phyloP scores from a whole-genome alignment of 2,888 invertebrate species.

The Orchesella flavescens region DNA sequence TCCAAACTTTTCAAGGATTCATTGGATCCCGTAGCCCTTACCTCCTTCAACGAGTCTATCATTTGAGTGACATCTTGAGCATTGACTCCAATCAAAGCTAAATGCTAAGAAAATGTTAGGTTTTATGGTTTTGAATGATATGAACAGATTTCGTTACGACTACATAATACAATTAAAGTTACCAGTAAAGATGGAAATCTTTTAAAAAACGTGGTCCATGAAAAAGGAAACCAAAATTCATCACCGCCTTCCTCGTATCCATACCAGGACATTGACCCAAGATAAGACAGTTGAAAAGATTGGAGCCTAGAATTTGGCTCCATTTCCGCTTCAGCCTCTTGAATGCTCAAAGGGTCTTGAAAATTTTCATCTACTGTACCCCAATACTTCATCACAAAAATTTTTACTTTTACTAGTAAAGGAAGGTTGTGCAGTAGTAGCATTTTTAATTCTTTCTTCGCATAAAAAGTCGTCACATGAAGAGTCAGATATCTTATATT shows the following conservation, averaged over 20 bases:
- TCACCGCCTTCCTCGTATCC: slow-evolving; percentile 19
- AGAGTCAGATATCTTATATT: slow-evolving; percentile 27
- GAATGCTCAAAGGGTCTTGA: not conserved
- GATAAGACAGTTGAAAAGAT: slow-evolving; percentile 25
- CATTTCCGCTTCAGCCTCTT: not conserved
- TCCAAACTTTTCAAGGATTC: slow-evolving; percentile 38
- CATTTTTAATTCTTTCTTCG: slow-evolving; percentile 3
- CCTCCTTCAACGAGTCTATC: not conserved
- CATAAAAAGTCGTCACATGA: slow-evolving; percentile 41
- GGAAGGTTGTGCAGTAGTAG: slow-evolving; percentile 25
- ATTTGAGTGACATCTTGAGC: slow-evolving; percentile 29
- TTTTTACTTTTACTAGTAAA: slow-evolving; percentile 4
- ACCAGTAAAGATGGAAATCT: slow-evolving; percentile 34
- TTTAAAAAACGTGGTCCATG: slow-evolving; percentile 24
- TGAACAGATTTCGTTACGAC: no score
- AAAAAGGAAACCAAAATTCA: slow-evolving; percentile 36
- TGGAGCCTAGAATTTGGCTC: not conserved
- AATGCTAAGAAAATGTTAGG: slow-evolving; percentile 12
- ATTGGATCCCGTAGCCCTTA: not conserved
- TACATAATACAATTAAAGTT: not conserved
- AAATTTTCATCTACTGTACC: not conserved
- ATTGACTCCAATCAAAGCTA: slow-evolving; percentile 27
- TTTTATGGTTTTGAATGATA: not conserved
- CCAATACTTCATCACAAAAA: slow-evolving; percentile 40
- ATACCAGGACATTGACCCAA: slow-evolving; percentile 30